Conservation (phyloP, 1,140 invertebrate species). For the Eupristina koningsbergeri region DNA sequence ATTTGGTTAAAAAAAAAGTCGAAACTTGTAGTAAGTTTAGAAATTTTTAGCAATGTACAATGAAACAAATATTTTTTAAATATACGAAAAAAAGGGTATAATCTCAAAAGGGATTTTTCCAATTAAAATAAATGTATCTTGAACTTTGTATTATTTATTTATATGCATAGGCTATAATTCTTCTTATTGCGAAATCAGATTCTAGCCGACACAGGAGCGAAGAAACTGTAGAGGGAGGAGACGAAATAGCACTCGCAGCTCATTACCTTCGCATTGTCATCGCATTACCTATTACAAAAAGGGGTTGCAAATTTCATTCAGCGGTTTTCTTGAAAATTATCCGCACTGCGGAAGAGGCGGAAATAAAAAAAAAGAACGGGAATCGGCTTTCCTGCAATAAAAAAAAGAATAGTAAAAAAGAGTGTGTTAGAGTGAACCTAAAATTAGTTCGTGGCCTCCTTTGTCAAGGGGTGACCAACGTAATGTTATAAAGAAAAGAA, state of each 20-base stretch:
- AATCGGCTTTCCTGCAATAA: not conserved
- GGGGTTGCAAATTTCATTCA: constrained; percentile 30
- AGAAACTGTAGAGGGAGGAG: not conserved
- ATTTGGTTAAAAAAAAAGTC: too few species aligned
- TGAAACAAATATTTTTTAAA: too few species aligned
- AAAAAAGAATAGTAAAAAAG: constrained; percentile 39
- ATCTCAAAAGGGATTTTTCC: constrained; percentile 24
- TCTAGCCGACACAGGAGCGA: not conserved
- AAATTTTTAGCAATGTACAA: not conserved
- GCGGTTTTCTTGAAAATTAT: constrained; percentile 29
- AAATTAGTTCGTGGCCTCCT: constrained; percentile 41
- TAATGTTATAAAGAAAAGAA: constrained; percentile 12
- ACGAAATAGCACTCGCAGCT: constrained; percentile 35
- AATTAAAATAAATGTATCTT: constrained; percentile 36
- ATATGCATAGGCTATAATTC: constrained; percentile 3
- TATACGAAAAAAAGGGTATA: not conserved
- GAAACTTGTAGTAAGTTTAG: too few species aligned
- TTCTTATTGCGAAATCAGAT: not conserved
- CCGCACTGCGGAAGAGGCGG: constrained; percentile 11
- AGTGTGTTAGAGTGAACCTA: constrained; percentile 18
- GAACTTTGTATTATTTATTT: constrained; percentile 17
- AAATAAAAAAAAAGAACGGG: not conserved
- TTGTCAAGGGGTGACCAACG: constrained; percentile 17
- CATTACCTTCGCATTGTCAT: constrained; percentile 52
- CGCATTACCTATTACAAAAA: constrained; percentile 45